Evolutionary conservation across 2,888 invertebrate genomes (phyloP), one percentile per base, ranked within the genome.

Genomic region (Isotomurus palustris): DNA sequence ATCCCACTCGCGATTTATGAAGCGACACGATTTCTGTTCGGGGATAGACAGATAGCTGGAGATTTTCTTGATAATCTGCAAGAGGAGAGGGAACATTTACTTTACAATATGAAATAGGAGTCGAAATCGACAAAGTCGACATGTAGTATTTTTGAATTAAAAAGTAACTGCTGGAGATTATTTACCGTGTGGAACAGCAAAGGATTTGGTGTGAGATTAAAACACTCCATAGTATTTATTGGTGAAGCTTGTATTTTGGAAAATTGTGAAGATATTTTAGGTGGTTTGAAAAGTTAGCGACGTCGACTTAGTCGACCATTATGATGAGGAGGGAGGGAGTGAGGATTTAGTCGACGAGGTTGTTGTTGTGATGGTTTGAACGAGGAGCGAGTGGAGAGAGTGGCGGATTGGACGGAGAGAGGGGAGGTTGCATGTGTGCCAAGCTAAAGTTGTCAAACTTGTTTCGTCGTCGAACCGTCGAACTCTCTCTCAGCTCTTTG

Each of bases 1-100:
- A 32, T 63, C 54, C 63, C 63, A 63, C 14, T 32, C 17, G 3
- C 29, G 47, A 17, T 60, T 60, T 0, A 63, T 53, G 4, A 53
- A 44, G 29, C 63, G 63, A 40, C 36, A 55, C 2, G 38, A 19
- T 21, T 58, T 57, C 29, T 55, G 35, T 22, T 55, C 58, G 8
- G 28, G 25, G n/a, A 50, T 41, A 5, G 53, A 22, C 32, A 63
- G 44, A 54, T 53, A 63, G 21, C 50, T 41, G 3, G 58, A 41
- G 6, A 63, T 45, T 32, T 58, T 50, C 12, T 50, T 58, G n/a
- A 60, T 47, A 21, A 63, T 29, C 63, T 63, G 36, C 3, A 40
- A 48, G 27, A 40, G 35, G 28, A 8, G 21, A 28, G 21, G 17
- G 21, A 14, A 14, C 6, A 14, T 43, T 6, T 5, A 38, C 5